phyloP scores from a whole-genome alignment of 64 coral and sea anemone genomes.

The Stichodactyla helianthus region DNA sequence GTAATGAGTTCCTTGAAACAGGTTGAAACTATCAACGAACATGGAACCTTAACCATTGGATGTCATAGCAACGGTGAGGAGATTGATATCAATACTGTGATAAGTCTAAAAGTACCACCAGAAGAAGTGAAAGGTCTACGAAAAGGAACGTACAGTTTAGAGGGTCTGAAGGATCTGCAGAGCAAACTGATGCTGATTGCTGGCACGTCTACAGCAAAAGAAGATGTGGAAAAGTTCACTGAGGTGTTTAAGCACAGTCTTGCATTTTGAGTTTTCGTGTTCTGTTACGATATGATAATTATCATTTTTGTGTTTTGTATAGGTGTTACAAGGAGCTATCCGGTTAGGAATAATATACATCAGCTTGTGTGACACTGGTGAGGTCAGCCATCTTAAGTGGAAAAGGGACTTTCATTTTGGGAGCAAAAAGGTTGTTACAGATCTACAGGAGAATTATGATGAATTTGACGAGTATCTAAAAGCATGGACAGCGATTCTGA shows the following conservation, averaged over 20 bases:
- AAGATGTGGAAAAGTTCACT: constrained; percentile 33
- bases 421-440: neutral
- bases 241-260: neutral
- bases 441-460: constrained; percentile 28
- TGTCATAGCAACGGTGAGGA: neutral
- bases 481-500: constrained; percentile 59
- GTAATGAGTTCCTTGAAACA: constrained; percentile 52
- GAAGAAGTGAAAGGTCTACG: neutral
- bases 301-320: neutral
- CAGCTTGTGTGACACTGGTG: constrained; percentile 55
- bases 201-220: constrained; percentile 27
- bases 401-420: constrained; percentile 37
- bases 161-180: constrained; percentile 63
- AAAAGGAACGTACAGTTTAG: constrained; percentile 30
- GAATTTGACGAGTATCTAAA: constrained; percentile 50
- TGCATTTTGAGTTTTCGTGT: neutral
- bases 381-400: constrained; percentile 73
- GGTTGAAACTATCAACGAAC: constrained; percentile 54
- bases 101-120: constrained; percentile 24
- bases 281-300: neutral
- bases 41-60: constrained; percentile 52
- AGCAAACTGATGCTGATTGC: constrained; percentile 86
- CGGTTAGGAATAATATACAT: constrained; percentile 55
- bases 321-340: constrained; percentile 54
- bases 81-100: neutral